Conservation (phyloP, 2,113 vertebrate species). For the Columbina picui region DNA sequence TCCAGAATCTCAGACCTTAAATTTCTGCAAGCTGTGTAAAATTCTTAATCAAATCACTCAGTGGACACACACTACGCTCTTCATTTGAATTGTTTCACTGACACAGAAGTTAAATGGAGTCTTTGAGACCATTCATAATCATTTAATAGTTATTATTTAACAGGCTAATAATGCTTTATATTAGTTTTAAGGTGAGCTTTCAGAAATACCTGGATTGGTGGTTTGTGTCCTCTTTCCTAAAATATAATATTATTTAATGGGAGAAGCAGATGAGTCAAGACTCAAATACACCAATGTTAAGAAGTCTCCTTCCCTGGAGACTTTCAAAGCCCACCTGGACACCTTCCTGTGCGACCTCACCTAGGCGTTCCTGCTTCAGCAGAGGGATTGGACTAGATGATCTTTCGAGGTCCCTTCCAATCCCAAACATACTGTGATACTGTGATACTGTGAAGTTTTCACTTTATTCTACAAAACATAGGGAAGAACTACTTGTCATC, state of each 20-base stretch:
- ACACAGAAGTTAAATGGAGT: not conserved
- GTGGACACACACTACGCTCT: not conserved
- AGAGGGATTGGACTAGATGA: no score
- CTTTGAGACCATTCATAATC: not conserved
- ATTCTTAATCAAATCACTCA: not conserved
- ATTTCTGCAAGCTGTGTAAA: not conserved
- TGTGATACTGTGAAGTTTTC: no score
- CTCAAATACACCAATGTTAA: not conserved
- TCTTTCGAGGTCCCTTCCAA: no score
- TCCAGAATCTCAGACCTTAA: not conserved
- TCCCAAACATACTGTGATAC: no score
- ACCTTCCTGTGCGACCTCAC: no score
- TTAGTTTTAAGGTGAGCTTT: not conserved
- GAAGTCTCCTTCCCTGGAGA: no score
- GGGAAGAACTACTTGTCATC: not conserved
- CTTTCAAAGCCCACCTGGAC: no score
- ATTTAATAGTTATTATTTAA: not conserved
- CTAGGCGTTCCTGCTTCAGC: no score
- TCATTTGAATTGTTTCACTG: not conserved
- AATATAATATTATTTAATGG: not conserved
- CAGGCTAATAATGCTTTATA: not conserved
- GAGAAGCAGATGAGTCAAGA: not conserved
- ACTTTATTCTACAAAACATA: not conserved
- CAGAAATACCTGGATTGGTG: not conserved
- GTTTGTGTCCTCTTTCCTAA: not conserved